Evolutionary conservation across 2,888 invertebrate genomes (phyloP).

Genomic region (Dioctria rufipes): DNA sequence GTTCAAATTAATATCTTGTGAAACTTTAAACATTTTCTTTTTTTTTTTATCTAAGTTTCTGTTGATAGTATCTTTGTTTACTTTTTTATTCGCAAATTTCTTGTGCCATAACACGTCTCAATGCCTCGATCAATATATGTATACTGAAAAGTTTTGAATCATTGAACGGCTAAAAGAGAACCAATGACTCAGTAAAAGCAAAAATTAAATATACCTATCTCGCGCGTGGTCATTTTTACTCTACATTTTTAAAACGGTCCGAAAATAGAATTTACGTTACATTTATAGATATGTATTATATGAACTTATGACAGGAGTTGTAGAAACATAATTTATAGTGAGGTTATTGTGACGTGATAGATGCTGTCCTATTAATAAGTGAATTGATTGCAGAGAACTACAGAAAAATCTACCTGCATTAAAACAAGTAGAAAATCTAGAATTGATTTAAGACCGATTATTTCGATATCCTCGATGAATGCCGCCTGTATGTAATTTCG

Average conservation of each 20-base stretch:
- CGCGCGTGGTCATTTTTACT: conserved; percentile 35
- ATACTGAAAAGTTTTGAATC: conserved; percentile 9
- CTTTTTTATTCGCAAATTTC: conserved; percentile 21
- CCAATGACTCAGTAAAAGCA: conserved; percentile 34
- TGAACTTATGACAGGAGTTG: too few relatives aligned
- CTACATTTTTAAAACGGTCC: not conserved
- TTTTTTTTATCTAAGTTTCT: conserved; percentile 12
- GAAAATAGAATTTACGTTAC: conserved; percentile 30
- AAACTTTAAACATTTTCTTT: conserved; percentile 67
- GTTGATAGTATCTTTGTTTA: conserved; percentile 30
- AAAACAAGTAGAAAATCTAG: too few relatives aligned
- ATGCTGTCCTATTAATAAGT: too few relatives aligned
- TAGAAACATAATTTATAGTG: too few relatives aligned
- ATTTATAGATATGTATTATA: not conserved
- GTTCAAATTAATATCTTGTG: conserved; percentile 69
- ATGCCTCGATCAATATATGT: conserved; percentile 18
- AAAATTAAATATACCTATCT: conserved; percentile 9
- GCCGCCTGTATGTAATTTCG: too few relatives aligned
- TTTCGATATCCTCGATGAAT: too few relatives aligned
- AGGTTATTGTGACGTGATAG: too few relatives aligned
- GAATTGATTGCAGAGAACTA: too few relatives aligned
- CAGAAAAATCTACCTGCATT: too few relatives aligned
- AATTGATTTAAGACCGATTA: too few relatives aligned
- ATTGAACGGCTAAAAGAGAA: not conserved
- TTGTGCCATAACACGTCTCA: conserved; percentile 1